Evolutionary conservation across 2,797 vertebrate genomes (phyloP).

Genomic region (Fistularia tabacaria): DNA sequence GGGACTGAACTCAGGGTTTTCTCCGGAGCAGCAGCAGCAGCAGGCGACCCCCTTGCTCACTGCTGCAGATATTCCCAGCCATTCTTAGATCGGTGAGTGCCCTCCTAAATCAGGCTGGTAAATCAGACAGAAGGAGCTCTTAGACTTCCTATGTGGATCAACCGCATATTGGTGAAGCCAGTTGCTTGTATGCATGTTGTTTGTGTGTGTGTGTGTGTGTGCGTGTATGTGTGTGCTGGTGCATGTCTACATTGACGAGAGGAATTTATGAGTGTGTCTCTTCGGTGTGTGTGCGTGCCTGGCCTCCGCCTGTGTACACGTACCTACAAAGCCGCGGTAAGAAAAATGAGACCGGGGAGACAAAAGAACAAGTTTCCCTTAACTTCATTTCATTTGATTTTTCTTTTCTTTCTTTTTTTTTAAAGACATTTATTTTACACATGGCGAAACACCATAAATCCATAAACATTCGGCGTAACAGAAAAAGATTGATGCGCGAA

Average conservation of each 20-base stretch:
- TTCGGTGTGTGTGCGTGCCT: background rate
- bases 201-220: background rate
- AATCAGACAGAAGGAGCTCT: no score
- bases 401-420: constrained; percentile 22
- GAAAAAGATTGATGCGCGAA: constrained; percentile 63
- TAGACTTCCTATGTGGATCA: background rate
- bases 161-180: background rate
- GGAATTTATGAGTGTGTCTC: background rate
- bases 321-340: no score
- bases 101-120: no score
- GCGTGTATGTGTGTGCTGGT: background rate
- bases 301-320: no score
- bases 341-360: constrained; percentile 41
- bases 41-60: no score
- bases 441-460: constrained; percentile 60
- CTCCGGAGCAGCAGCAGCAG: no score
- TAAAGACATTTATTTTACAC: constrained; percentile 54
- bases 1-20: no score
- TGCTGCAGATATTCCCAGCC: no score
- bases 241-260: constrained; percentile 9
- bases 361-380: constrained; percentile 51
- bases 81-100: no score
- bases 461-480: constrained; percentile 47
- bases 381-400: constrained; percentile 48
- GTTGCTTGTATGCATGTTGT: no score